These are phyloP conservation scores for Bombus huntii DNA, from an alignment of 1,140 invertebrate genomes.

Conservation along the genomic window DNA sequence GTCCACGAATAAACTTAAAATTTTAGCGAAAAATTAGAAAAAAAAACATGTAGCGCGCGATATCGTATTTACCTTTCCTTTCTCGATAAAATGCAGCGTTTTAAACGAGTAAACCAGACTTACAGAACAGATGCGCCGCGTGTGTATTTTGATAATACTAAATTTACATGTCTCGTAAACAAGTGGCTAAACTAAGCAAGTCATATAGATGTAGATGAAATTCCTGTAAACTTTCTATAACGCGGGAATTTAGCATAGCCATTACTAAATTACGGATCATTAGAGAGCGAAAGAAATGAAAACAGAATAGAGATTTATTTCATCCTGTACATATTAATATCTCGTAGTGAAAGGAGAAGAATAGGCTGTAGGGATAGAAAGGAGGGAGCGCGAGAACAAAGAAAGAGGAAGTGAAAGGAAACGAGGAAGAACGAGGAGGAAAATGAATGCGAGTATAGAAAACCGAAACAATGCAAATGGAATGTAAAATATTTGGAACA, in stretches of 20 bases:
- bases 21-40: no score
- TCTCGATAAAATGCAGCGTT: no score
- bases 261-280: no score
- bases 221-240: not conserved
- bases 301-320: not conserved
- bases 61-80: no score
- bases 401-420: not conserved
- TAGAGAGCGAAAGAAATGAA: no score
- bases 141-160: no score
- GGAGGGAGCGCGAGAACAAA: not conserved
- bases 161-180: not conserved
- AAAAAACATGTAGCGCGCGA: no score
- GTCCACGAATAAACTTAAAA: no score
- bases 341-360: not conserved
- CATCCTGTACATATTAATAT: not conserved
- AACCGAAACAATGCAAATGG: not conserved
- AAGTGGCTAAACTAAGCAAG: not conserved
- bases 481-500: not conserved
- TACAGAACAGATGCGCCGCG: no score
- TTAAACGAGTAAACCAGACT: no score
- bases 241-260: no score
- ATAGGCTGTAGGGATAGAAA: not conserved
- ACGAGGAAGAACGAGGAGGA: not conserved
- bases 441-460: not conserved
- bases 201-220: not conserved